Conservation (phyloP, 1,140 invertebrate species). For the Schmidtea mediterranea region DNA sequence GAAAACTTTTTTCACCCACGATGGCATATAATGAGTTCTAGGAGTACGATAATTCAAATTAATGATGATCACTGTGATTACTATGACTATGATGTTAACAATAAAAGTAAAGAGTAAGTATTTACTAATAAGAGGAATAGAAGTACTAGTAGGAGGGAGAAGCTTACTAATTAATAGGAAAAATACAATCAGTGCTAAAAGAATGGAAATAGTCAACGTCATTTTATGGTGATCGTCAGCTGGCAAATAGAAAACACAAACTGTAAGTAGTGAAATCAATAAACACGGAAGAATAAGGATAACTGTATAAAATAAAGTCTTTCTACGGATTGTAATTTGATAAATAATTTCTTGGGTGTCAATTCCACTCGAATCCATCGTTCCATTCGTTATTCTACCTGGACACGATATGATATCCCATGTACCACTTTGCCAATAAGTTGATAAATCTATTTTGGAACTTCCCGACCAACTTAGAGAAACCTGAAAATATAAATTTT, state of each 20-base stretch:
- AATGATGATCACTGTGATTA: slow-evolving; percentile 92
- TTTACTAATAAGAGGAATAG: slow-evolving; percentile 51
- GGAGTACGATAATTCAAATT: slow-evolving; percentile 97
- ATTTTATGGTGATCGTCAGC: slow-evolving; percentile 42
- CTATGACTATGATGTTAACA: slow-evolving; percentile 95
- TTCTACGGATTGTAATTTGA: slow-evolving; percentile 63
- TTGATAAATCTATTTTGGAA: slow-evolving; percentile 77
- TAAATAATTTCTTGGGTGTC: slow-evolving; percentile 11
- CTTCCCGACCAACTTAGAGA: no score
- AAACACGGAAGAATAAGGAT: slow-evolving; percentile 94
- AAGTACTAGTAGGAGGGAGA: slow-evolving; percentile 55
- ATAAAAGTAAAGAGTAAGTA: slow-evolving; percentile 96
- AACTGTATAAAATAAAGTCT: slow-evolving; percentile 94
- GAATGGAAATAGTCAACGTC: slow-evolving; percentile 83
- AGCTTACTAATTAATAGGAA: slow-evolving; percentile 91
- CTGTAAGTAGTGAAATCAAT: slow-evolving; percentile 85
- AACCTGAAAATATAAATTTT: no score
- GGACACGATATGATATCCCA: slow-evolving; percentile 97
- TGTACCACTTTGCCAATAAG: slow-evolving; percentile 90
- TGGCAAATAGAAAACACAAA: slow-evolving; percentile 92
- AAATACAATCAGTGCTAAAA: slow-evolving; percentile 95
- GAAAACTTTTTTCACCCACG: slow-evolving; percentile 22
- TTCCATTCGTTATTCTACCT: slow-evolving; percentile 12
- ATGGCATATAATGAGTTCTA: slow-evolving; percentile 34
- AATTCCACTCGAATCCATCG: slow-evolving; percentile 4